phyloP scores from a whole-genome alignment of 2,113 vertebrate genomes.

The Podarcis raffonei region DNA sequence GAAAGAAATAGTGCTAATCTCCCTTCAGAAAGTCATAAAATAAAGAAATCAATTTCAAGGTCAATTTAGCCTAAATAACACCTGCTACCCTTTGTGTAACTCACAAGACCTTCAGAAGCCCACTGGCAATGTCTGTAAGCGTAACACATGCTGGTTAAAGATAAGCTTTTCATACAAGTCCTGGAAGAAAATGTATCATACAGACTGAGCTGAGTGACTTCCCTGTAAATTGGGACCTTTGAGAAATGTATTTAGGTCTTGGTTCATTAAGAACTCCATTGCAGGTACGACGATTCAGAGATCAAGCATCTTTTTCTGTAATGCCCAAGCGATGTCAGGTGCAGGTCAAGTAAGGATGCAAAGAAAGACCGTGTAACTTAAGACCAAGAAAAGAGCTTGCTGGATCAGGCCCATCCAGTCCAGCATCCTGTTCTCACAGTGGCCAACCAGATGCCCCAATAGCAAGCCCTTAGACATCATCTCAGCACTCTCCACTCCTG shows the following conservation, averaged over 20 bases:
- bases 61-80: constrained; percentile 85
- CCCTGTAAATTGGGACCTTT: neutral
- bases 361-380: too few species aligned
- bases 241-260: neutral
- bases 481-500: too few species aligned
- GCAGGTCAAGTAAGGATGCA: too few species aligned
- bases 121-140: constrained; percentile 58
- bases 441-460: too few species aligned
- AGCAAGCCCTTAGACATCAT: too few species aligned
- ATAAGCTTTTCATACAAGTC: constrained; percentile 41
- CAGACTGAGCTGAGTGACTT: neutral
- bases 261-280: neutral
- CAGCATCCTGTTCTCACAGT: too few species aligned
- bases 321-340: too few species aligned
- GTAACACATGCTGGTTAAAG: constrained; percentile 32
- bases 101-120: constrained; percentile 58
- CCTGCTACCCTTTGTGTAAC: constrained; percentile 78
- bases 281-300: neutral
- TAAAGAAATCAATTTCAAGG: constrained; percentile 90
- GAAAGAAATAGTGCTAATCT: constrained; percentile 78
- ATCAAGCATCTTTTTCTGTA: too few species aligned
- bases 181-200: neutral
- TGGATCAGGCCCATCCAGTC: too few species aligned
- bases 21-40: constrained; percentile 82
- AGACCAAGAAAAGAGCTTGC: too few species aligned